Percentiles rank a stretch among this genome's conserved stretches.
Conservation (phyloP, 2,797 vertebrate species). For the Coccyzus lansbergi region DNA sequence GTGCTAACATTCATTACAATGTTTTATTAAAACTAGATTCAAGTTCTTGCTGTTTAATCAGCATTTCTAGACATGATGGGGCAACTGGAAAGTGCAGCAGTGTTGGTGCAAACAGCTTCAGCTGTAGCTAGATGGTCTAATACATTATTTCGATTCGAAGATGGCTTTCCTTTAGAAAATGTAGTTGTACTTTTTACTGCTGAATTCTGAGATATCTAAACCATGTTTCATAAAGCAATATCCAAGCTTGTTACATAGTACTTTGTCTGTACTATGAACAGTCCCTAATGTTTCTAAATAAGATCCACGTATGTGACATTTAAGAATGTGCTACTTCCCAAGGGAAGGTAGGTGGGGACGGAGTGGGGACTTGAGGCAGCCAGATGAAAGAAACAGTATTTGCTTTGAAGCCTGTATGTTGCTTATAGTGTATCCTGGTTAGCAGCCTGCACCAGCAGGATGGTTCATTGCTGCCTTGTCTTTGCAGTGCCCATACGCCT, state of each 20-base stretch:
- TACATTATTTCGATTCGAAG: not conserved
- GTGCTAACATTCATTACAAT: not conserved
- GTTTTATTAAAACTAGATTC: not conserved
- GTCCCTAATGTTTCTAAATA: not conserved
- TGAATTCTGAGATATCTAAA: not conserved
- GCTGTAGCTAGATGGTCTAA: not conserved
- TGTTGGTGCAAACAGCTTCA: not conserved
- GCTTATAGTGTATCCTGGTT: not conserved
- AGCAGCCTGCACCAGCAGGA: not conserved
- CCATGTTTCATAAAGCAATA: not conserved
- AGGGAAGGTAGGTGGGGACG: no score
- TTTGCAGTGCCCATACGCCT: slow-evolving; percentile 89
- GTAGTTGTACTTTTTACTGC: not conserved
- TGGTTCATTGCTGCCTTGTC: slow-evolving; percentile 28
- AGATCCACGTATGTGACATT: not conserved
- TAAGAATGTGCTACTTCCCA: not conserved
- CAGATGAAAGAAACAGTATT: not conserved
- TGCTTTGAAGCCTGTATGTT: not conserved
- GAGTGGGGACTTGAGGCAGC: not conserved
- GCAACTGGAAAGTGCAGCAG: not conserved
- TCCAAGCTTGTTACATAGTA: not conserved
- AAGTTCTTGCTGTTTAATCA: not conserved
- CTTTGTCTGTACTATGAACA: no score
- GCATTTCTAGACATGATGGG: not conserved
- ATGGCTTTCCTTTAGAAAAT: not conserved